Evolutionary conservation across 2,113 vertebrate genomes (phyloP), one percentile per base, ranked within the genome.

Genomic region (Pan troglodytes): DNA sequence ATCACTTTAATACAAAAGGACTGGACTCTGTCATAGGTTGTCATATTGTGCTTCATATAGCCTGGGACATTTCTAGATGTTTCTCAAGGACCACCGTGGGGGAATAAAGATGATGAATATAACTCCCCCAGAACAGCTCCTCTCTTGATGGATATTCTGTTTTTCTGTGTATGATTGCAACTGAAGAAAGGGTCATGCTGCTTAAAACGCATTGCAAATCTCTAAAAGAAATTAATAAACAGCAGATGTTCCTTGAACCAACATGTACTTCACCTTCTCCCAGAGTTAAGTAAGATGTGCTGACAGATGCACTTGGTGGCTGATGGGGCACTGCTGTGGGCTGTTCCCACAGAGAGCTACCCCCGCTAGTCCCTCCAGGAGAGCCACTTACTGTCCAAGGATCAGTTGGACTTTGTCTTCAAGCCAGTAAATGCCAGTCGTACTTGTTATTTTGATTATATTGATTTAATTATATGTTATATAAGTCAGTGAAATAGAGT

Each of bases 261-360:
- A 76, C 50, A 7, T 25, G 4, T 0, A 2, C 17, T 35, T 55
- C 35, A 48, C 48, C 45, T 75, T 81, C 45, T 59, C 40, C 18
- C 11, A 50, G 70, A 95, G 38, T 38, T 61, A 61, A 92, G 32
- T 20, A 55, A 40, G 73, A 72, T 14, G 0, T 38, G 5, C 32
- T 73, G 76, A 85, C 30, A 5, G 6, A 27, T 32, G 35, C 3
- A 0, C 2, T 25, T 17, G 8, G 8, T 8, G 18, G 48, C n/a
- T 30, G 59, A 2, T 5, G 0, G 61, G 23, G 2, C 32, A 0
- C 32, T 57, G 30, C 32, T 79, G 27, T 17, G 9, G 27, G 14
- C 30, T 40, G 2, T 16, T 76, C 52, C 45, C 68, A 5, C 22
- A 20, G n/a, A 32, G 5, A 13, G 45, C 67, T 73, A 18, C 27